Percentiles rank a stretch among this genome's conserved stretches.
phyloP scores from a whole-genome alignment of 2,113 vertebrate species.

The Callithrix jacchus region DNA sequence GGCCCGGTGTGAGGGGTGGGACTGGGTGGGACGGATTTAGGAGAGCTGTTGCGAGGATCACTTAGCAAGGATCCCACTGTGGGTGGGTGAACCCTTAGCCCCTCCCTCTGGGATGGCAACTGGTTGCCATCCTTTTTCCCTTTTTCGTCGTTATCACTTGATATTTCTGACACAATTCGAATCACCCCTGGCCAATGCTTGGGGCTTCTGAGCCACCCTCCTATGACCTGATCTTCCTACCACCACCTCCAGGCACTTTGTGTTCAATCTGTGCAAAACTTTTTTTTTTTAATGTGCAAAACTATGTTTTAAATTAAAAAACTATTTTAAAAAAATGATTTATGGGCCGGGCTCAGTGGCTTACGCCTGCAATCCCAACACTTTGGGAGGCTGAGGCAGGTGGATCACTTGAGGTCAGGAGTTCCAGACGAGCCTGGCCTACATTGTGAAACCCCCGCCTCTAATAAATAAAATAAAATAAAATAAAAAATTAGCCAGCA shows the following conservation, averaged over 20 bases:
- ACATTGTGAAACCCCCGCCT: too few species aligned
- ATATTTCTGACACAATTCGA: too few species aligned
- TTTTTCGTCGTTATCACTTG: background rate
- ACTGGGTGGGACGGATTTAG: background rate
- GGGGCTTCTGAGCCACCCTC: too few species aligned
- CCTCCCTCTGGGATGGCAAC: background rate
- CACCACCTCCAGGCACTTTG: background rate
- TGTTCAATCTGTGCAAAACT: slow-evolving; percentile 36
- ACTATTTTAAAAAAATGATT: background rate
- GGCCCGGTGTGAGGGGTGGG: background rate
- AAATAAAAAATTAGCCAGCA: too few species aligned
- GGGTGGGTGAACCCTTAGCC: background rate
- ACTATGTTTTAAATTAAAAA: background rate
- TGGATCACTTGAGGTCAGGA: too few species aligned
- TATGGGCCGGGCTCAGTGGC: background rate
- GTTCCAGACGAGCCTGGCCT: too few species aligned
- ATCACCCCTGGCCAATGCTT: too few species aligned
- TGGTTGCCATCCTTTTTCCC: background rate
- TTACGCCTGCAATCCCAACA: too few species aligned
- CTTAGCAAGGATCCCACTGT: background rate
- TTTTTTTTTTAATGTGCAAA: slow-evolving; percentile 21
- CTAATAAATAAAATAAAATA: too few species aligned
- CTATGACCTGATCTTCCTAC: too few species aligned
- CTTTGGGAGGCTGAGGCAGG: too few species aligned
- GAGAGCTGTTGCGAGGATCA: background rate